phyloP scores from a whole-genome alignment of 2,888 invertebrate genomes.

The Catocala fraxini region DNA sequence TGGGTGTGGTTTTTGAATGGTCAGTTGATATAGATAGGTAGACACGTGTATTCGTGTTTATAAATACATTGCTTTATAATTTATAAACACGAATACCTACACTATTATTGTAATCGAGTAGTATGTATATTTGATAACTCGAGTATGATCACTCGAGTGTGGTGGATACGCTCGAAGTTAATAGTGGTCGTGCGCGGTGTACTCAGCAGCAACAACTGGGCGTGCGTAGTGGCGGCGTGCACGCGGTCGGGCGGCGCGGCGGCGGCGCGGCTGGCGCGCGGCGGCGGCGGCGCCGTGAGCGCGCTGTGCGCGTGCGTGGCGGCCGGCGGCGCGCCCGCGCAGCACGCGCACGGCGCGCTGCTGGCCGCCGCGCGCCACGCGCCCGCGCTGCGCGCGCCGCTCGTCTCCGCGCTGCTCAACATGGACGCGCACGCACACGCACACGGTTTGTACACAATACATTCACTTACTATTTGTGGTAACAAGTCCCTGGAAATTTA shows the following conservation, averaged over 20 bases:
- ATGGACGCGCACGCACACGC: slow-evolving; percentile 76
- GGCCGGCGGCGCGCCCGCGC: slow-evolving; percentile 60
- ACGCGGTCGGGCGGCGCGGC: slow-evolving; percentile 80
- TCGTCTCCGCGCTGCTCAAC: slow-evolving; percentile 66
- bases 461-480: no score
- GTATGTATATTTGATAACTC: not conserved
- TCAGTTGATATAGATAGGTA: no score
- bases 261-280: slow-evolving; percentile 62
- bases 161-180: not conserved
- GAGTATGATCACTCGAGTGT: not conserved
- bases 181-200: slow-evolving; percentile 6
- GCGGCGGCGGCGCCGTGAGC: slow-evolving; percentile 61
- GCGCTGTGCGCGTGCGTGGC: slow-evolving; percentile 73
- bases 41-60: no score
- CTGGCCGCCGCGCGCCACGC: slow-evolving; percentile 59
- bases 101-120: no score
- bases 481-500: no score
- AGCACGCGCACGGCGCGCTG: slow-evolving; percentile 62
- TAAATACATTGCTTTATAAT: no score
- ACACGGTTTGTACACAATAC: slow-evolving; percentile 56
- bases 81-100: no score
- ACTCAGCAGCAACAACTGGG: slow-evolving; percentile 92
- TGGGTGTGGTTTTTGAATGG: no score
- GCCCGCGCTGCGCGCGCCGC: slow-evolving; percentile 57
- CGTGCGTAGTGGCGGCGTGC: slow-evolving; percentile 93